Percentiles rank a stretch among this genome's conserved stretches.
Evolutionary conservation across 1,140 invertebrate species (phyloP).

Genomic region (Berghia stephanieae): DNA sequence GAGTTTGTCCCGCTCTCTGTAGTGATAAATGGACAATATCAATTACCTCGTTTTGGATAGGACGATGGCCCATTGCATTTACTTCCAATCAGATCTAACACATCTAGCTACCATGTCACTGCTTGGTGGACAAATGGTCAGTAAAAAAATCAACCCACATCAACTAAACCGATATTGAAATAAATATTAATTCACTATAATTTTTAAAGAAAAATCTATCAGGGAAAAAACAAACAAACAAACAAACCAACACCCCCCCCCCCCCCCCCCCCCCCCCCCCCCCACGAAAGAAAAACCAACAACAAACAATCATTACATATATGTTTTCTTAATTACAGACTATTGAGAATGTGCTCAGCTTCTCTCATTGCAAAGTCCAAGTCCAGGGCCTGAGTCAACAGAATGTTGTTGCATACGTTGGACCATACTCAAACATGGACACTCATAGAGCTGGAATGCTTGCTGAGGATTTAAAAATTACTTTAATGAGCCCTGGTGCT

Average conservation of each 20-base stretch:
- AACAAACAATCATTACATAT: too few species aligned
- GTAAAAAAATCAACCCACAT: too few species aligned
- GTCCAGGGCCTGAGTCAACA: slow-evolving; percentile 8
- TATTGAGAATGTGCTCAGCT: slow-evolving; percentile 48
- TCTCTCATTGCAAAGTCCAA: slow-evolving; percentile 33
- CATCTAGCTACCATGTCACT: too few species aligned
- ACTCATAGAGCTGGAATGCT: slow-evolving; percentile 50
- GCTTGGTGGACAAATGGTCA: too few species aligned
- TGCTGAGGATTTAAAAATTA: slow-evolving; percentile 52
- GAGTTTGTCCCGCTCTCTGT: too few species aligned
- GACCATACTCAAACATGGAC: slow-evolving; percentile 51
- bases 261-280: not conserved
- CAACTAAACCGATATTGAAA: too few species aligned
- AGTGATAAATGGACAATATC: too few species aligned
- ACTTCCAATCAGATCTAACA: too few species aligned
- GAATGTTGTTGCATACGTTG: slow-evolving; percentile 41
- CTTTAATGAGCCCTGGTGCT: slow-evolving; percentile 78
- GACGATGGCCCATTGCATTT: too few species aligned
- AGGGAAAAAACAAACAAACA: not conserved
- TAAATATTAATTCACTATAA: not conserved
- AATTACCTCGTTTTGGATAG: too few species aligned
- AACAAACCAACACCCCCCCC: not conserved
- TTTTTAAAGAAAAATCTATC: not conserved
- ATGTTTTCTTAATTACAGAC: slow-evolving; percentile 30
- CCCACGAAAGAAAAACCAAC: too few species aligned